Percentiles rank a stretch among this genome's conserved stretches.
phyloP scores from a whole-genome alignment of 2,888 invertebrate species.

The Mystacides longicornis region DNA sequence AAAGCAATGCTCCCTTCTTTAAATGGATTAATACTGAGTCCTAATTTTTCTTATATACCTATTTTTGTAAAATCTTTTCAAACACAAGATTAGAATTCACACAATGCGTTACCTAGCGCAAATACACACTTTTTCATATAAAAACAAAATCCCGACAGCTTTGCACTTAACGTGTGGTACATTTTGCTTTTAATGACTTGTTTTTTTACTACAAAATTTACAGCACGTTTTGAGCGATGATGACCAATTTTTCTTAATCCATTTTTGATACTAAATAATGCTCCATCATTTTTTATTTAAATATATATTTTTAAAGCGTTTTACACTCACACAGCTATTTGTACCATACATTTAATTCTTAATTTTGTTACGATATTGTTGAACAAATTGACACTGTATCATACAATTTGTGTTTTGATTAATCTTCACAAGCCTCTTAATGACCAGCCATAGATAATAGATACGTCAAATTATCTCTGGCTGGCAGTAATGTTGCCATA shows the following conservation, averaged over 20 bases:
- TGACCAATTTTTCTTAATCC: conserved; percentile 19
- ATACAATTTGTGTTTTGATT: conserved; percentile 24
- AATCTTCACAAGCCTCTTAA: neutral
- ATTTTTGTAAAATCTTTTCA: no score
- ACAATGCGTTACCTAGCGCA: neutral
- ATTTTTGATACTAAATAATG: neutral
- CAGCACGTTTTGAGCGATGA: conserved; percentile 21
- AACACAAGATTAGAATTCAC: neutral
- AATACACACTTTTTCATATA: neutral
- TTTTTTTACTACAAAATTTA: conserved; percentile 3
- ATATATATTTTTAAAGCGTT: conserved; percentile 6
- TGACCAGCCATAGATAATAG: neutral
- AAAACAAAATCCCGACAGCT: conserved; percentile 14
- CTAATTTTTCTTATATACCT: no score
- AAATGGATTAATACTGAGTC: no score
- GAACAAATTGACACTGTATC: conserved; percentile 7
- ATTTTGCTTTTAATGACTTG: conserved; percentile 18
- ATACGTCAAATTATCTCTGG: no score
- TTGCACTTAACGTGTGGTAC: conserved; percentile 26
- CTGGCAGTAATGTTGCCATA: neutral
- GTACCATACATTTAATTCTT: conserved; percentile 18
- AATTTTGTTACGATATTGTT: neutral
- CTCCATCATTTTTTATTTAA: conserved; percentile 4
- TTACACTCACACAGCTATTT: conserved; percentile 20
- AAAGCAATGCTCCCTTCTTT: no score